These are phyloP conservation scores for Lamellibrachia satsuma DNA, from an alignment of 2,888 invertebrate genomes.

Conservation along the genomic window DNA sequence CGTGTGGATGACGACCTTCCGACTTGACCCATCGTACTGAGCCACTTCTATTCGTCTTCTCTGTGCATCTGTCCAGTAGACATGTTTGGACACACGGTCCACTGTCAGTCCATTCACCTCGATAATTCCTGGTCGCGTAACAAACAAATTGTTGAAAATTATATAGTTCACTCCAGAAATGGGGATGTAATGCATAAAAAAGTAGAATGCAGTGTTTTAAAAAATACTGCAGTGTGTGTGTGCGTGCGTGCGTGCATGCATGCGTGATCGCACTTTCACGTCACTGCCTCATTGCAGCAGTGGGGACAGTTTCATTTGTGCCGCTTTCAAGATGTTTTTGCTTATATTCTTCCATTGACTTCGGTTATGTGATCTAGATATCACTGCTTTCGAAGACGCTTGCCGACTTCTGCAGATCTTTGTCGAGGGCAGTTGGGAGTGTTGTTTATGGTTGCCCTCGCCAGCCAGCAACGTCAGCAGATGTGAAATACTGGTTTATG, in stretches of 20 bases:
- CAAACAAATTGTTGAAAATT: not conserved
- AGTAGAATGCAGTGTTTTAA: too few species aligned
- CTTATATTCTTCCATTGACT: too few species aligned
- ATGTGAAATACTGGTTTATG: too few species aligned
- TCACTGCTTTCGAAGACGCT: too few species aligned
- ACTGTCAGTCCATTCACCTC: conserved; percentile 54
- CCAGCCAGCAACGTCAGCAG: too few species aligned
- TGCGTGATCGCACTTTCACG: too few species aligned
- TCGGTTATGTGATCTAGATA: not conserved
- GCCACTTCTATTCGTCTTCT: conserved; percentile 51
- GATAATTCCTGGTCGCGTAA: conserved; percentile 30
- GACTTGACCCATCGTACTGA: conserved; percentile 53
- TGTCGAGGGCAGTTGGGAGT: too few species aligned
- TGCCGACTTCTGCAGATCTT: too few species aligned
- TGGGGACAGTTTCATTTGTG: too few species aligned
- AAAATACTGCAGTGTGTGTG: not conserved
- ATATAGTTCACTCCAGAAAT: not conserved
- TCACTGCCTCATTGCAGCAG: too few species aligned
- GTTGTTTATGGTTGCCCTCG: too few species aligned
- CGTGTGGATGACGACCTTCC: conserved; percentile 45
- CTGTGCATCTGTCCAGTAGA: conserved; percentile 59
- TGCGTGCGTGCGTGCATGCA: not conserved
- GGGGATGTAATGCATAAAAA: not conserved
- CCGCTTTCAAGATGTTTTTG: too few species aligned
- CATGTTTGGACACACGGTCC: conserved; percentile 57